Conservation (phyloP, 2,888 invertebrate species). For the Margaritifera margaritifera region DNA sequence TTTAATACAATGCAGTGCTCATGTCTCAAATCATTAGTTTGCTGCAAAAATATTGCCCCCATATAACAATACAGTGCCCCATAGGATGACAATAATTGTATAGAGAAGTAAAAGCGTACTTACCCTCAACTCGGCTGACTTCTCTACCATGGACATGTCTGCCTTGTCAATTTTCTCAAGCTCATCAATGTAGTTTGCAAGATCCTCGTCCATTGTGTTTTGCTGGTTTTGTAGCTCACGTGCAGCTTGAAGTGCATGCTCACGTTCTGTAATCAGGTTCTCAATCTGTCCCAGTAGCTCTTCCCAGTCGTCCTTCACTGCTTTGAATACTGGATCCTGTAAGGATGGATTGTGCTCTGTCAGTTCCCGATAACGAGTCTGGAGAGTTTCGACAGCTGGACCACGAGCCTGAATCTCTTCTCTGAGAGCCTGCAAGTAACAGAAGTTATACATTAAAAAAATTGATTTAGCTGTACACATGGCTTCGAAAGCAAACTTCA, state of each 20-base stretch:
- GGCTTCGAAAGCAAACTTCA: no score
- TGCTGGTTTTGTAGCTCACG: constrained; percentile 56
- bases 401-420: constrained; percentile 86
- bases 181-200: constrained; percentile 62
- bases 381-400: constrained; percentile 77
- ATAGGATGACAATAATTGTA: no score
- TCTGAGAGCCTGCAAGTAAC: constrained; percentile 82
- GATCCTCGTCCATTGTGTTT: constrained; percentile 61
- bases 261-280: constrained; percentile 56
- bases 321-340: constrained; percentile 60
- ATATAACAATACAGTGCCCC: no score
- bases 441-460: no score
- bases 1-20: no score
- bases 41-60: no score
- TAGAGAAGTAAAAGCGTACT: constrained; percentile 11
- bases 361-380: constrained; percentile 52
- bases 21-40: no score
- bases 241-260: constrained; percentile 50
- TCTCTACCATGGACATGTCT: constrained; percentile 52
- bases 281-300: constrained; percentile 61
- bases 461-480: not conserved
- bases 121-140: constrained; percentile 57
- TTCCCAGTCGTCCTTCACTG: constrained; percentile 63
- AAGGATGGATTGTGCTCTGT: constrained; percentile 63
- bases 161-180: constrained; percentile 61